These are phyloP conservation scores for Haliaeetus leucogaster DNA, from an alignment of 2,113 vertebrate genomes.

Conservation along the genomic window DNA sequence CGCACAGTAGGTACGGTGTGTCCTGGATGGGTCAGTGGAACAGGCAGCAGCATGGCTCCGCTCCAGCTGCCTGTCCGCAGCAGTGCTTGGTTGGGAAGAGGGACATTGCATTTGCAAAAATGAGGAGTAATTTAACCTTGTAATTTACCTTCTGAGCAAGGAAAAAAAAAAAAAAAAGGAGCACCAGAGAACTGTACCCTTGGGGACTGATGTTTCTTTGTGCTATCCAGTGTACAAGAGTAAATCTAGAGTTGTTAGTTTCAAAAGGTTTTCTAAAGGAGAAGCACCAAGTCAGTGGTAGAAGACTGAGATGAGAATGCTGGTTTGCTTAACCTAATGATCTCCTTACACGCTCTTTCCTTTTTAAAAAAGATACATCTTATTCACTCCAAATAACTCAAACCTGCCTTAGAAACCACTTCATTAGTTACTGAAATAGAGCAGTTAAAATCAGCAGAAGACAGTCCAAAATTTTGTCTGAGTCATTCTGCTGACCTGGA, in stretches of 20 bases:
- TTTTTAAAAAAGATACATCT: not conserved
- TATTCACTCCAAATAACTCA: not conserved
- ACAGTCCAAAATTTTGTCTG: not conserved
- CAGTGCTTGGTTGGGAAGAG: not conserved
- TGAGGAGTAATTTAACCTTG: not conserved
- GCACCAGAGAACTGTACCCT: not conserved
- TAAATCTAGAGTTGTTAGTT: not conserved
- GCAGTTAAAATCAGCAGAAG: not conserved
- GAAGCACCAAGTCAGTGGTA: not conserved
- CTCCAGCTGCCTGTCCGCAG: not conserved
- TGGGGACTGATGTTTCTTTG: not conserved
- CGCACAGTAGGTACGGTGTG: not conserved
- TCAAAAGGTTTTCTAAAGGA: not conserved
- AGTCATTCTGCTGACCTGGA: not conserved
- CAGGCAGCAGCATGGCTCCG: not conserved
- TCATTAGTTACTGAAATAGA: not conserved
- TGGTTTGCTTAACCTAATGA: not conserved
- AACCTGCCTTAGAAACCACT: not conserved
- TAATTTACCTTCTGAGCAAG: not conserved
- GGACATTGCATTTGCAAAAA: not conserved
- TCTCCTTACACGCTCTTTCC: not conserved
- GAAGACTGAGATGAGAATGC: not conserved
- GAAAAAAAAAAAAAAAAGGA: too few relatives aligned
- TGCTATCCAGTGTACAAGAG: not conserved
- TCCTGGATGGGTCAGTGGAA: not conserved